Evolutionary conservation across 2,888 invertebrate genomes (phyloP), one percentile per base, ranked within the genome.

Genomic region (Aspidiotus destructor): DNA sequence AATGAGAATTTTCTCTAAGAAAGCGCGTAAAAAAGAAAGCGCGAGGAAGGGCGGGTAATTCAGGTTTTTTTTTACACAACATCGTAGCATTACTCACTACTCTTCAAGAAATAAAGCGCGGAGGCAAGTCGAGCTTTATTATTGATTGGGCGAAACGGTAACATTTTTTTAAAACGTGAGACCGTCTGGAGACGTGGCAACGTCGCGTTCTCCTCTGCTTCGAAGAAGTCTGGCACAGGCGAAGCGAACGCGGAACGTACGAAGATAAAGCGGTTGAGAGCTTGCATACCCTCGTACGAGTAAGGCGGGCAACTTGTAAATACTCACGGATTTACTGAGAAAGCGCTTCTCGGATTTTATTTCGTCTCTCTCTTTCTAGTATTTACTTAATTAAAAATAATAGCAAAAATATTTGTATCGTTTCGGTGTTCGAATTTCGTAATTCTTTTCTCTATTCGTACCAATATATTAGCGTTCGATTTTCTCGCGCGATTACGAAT

Each of bases 251-350:
- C 16, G 8, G 58, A 58, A 42, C 44, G 41, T 15, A 28, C 42
- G 57, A 67, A 67, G 67, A 67, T 67, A 67, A 67, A 58, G 67
- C 67, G 67, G 67, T 67, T 60, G 67, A 67, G 67, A 67, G 67
- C 67, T 67, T 67, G 67, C 67, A 67, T 67, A 67, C 67, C 67
- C 67, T 67, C 58, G 67, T 60, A 55, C 42, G 41, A 40, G 48
- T 41, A 57, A 67, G 67, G 67, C 67, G 67, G 67, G 42, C 60
- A 58, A 58, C 67, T 67, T 67, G 67, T 67, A 67, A 67, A 67
- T 67, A 67, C 42, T 64, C 53, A 54, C 41, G 41, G 44, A 11
- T 54, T 44, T n/a, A 48, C n/a, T 48, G 48, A n/a, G 48, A 48
- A 48, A 48, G n/a, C 10, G 48, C n/a, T 48, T 48, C n/a, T 48